Evolutionary conservation across 2,888 invertebrate species (phyloP).

Genomic region (Yponomeuta malinellus): DNA sequence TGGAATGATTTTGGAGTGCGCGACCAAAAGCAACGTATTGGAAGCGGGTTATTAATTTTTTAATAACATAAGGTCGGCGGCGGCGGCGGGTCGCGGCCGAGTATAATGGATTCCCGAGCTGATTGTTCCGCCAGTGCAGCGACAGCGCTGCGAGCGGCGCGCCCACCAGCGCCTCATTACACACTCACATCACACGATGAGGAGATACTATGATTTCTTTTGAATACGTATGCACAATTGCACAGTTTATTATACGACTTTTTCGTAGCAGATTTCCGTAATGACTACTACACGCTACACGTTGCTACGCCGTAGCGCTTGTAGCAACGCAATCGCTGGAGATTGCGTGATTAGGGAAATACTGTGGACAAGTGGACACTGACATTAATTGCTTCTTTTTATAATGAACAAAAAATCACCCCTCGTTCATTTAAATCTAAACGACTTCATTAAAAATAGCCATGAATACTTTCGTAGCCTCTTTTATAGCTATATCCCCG

Average conservation of each 20-base stretch:
- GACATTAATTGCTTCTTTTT: slow-evolving; percentile 53
- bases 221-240: too few relatives aligned
- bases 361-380: slow-evolving; percentile 25
- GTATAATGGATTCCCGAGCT: background rate
- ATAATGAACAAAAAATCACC: slow-evolving; percentile 32
- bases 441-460: slow-evolving; percentile 43
- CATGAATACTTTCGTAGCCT: slow-evolving; percentile 29
- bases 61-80: background rate
- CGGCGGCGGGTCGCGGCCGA: background rate
- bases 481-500: background rate
- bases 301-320: background rate
- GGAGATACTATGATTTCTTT: too few relatives aligned
- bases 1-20: background rate
- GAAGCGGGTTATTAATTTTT: background rate
- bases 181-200: too few relatives aligned
- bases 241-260: too few relatives aligned
- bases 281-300: background rate
- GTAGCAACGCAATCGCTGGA: background rate
- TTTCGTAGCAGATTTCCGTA: too few relatives aligned
- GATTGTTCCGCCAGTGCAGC: background rate
- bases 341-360: slow-evolving; percentile 18
- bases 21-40: background rate
- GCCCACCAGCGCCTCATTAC: too few relatives aligned
- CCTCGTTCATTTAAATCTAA: slow-evolving; percentile 46
- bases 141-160: too few relatives aligned